A percentile compares a stretch with the other conserved stretches of the same genome.
These are phyloP conservation scores for Aplysia californica DNA, from an alignment of 1,140 invertebrate genomes.

Conservation along the genomic window DNA sequence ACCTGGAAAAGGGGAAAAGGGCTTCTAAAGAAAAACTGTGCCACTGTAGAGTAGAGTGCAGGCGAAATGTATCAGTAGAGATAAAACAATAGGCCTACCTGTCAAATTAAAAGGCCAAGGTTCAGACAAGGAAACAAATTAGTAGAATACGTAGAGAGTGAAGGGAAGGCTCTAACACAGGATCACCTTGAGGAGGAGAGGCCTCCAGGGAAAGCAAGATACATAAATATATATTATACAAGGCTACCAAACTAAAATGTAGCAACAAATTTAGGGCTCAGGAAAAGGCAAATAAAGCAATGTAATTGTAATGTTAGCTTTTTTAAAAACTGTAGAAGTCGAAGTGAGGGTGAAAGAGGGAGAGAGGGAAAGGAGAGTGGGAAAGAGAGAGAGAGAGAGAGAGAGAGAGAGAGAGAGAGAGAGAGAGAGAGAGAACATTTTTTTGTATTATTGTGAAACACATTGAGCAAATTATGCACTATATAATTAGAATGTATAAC, in stretches of 20 bases:
- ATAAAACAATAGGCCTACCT: too few relatives aligned
- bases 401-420: slow-evolving; percentile 9
- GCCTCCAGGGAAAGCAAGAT: neutral
- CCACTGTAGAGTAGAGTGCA: too few relatives aligned
- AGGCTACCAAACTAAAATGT: neutral
- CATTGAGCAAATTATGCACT: neutral
- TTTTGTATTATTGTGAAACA: neutral
- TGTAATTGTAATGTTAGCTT: too few relatives aligned
- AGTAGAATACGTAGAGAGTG: too few relatives aligned
- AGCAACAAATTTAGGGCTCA: neutral
- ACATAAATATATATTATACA: neutral
- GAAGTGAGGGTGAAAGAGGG: neutral
- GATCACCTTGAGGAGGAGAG: neutral
- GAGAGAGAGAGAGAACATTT: slow-evolving; percentile 5
- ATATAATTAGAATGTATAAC: neutral
- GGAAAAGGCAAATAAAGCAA: too few relatives aligned
- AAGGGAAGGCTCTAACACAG: neutral
- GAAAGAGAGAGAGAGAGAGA: slow-evolving; percentile 1
- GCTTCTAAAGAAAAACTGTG: too few relatives aligned
- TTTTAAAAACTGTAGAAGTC: too few relatives aligned
- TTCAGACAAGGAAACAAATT: too few relatives aligned
- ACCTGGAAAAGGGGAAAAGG: too few relatives aligned
- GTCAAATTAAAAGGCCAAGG: too few relatives aligned
- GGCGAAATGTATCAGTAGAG: too few relatives aligned
- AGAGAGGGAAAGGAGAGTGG: neutral